phyloP scores from a whole-genome alignment of 2,113 vertebrate species.

The Machaerirhynchus nigripectus region DNA sequence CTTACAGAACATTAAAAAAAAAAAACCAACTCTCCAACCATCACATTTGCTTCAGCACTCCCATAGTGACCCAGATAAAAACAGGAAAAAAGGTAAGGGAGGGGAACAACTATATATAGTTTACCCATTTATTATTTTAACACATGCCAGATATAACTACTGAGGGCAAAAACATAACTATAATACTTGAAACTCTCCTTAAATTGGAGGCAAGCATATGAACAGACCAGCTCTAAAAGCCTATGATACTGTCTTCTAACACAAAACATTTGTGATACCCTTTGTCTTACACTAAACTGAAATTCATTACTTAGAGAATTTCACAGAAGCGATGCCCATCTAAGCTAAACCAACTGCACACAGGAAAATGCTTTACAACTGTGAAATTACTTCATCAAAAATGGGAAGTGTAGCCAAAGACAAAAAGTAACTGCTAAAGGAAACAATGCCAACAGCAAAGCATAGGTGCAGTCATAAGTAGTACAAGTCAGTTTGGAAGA shows the following conservation, averaged over 20 bases:
- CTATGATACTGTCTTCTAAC: not conserved
- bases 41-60: not conserved
- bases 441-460: not conserved
- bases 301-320: not conserved
- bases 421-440: not conserved
- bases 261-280: not conserved
- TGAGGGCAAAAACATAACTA: not conserved
- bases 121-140: constrained; percentile 36
- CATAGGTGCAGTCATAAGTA: not conserved
- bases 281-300: not conserved
- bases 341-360: not conserved
- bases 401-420: not conserved
- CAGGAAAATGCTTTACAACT: not conserved
- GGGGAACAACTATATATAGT: not conserved
- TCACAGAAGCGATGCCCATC: not conserved
- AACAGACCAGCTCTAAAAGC: not conserved
- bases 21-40: not conserved
- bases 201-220: not conserved
- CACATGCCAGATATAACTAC: constrained; percentile 1
- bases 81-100: not conserved
- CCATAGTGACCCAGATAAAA: not conserved
- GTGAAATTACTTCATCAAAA: not conserved
- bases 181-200: not conserved
- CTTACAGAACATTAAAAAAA: not conserved
- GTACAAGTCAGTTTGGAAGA: not conserved